These are phyloP conservation scores for Ctenochaetus hawaiiensis DNA, from an alignment of 2,797 vertebrate species.

Conservation along the genomic window DNA sequence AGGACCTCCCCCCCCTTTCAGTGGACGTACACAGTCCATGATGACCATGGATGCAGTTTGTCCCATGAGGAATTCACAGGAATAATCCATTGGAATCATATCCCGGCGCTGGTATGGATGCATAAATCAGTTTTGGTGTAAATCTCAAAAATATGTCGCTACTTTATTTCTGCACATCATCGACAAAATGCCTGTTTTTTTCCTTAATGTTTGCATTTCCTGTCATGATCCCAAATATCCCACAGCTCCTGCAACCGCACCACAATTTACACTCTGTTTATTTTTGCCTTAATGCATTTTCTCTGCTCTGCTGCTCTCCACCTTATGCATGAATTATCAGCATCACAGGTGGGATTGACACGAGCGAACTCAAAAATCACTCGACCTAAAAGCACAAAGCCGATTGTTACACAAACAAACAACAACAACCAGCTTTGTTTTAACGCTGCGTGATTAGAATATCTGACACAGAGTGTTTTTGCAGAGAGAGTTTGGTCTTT, in stretches of 20 bases:
- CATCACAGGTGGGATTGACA: constrained; percentile 19
- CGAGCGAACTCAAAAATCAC: background rate
- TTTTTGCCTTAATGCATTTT: background rate
- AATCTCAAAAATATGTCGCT: background rate
- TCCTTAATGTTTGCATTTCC: too few relatives aligned
- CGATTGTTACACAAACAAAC: background rate
- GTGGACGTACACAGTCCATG: constrained; percentile 35
- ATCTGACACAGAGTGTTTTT: constrained; percentile 19
- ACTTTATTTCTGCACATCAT: background rate
- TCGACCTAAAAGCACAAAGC: background rate
- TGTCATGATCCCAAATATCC: too few relatives aligned
- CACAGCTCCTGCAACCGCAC: too few relatives aligned
- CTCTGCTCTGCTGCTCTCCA: constrained; percentile 7
- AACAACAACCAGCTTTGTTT: too few relatives aligned
- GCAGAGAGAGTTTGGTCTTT: background rate
- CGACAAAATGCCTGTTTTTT: background rate
- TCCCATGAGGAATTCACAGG: constrained; percentile 34
- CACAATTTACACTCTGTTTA: background rate
- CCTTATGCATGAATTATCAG: constrained; percentile 16
- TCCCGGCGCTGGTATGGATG: constrained; percentile 59
- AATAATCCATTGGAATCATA: constrained; percentile 37
- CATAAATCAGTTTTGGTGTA: background rate
- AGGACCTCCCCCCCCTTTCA: constrained; percentile 30
- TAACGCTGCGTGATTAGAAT: background rate
- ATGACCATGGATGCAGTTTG: background rate